Evolutionary conservation across 2,888 invertebrate genomes (phyloP).

Genomic region (Diaperis boleti): DNA sequence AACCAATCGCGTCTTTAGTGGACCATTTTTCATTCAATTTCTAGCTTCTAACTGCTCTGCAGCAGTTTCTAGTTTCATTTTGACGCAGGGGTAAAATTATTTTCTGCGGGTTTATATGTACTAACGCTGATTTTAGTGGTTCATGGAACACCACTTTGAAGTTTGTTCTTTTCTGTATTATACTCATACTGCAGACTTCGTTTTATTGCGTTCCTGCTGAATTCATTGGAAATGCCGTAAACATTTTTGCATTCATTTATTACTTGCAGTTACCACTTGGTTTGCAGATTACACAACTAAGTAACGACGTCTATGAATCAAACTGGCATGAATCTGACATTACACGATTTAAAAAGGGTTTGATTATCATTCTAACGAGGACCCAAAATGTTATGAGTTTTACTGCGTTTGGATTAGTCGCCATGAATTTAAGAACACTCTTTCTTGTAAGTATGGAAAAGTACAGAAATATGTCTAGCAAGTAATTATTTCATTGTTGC

Average conservation of each 20-base stretch:
- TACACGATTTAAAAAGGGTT: not conserved
- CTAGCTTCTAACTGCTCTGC: slow-evolving; percentile 1
- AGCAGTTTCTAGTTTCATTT: slow-evolving; percentile 6
- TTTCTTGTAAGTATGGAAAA: not conserved
- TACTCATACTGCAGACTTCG: not conserved
- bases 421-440: not conserved
- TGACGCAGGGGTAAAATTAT: slow-evolving; percentile 12
- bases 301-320: not conserved
- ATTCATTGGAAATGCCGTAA: slow-evolving; percentile 4
- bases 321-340: not conserved
- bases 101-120: no score
- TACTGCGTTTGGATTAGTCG: not conserved
- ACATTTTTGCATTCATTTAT: not conserved
- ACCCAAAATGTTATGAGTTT: not conserved
- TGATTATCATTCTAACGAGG: not conserved
- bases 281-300: not conserved
- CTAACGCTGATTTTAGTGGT: not conserved
- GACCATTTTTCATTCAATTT: not conserved
- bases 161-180: slow-evolving; percentile 6
- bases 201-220: slow-evolving; percentile 11
- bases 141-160: slow-evolving; percentile 3
- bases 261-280: not conserved
- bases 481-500: not conserved
- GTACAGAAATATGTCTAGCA: not conserved
- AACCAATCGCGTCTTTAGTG: slow-evolving; percentile 1